Evolutionary conservation across 2,888 invertebrate species (phyloP).

Genomic region (Esperia sulphurella): DNA sequence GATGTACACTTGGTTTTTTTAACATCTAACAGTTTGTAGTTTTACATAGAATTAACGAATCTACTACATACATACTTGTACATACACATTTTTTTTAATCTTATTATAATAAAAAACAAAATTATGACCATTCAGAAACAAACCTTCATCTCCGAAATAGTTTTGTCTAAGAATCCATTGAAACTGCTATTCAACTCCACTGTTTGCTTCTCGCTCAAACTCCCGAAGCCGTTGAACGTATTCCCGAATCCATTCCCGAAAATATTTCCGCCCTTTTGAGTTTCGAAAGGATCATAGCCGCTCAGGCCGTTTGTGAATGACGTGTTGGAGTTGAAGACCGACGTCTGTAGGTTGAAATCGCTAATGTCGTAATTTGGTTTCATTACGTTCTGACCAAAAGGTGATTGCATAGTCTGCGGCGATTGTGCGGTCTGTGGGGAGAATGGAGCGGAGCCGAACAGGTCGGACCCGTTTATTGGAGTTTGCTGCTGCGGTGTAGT

Average conservation of each 20-base stretch:
- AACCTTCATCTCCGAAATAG: slow-evolving; percentile 93
- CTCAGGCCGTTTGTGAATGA: slow-evolving; percentile 66
- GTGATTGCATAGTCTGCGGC: slow-evolving; percentile 22
- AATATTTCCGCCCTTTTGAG: slow-evolving; percentile 81
- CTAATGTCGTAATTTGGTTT: slow-evolving; percentile 71
- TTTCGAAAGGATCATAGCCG: slow-evolving; percentile 90
- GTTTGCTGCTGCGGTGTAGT: slow-evolving; percentile 27
- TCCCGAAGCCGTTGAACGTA: slow-evolving; percentile 67
- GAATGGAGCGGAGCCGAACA: slow-evolving; percentile 91
- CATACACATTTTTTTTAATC: neutral
- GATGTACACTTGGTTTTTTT: too few relatives aligned
- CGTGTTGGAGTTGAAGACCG: slow-evolving; percentile 59
- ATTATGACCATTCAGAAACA: slow-evolving; percentile 17
- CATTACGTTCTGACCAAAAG: slow-evolving; percentile 30
- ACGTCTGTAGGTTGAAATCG: slow-evolving; percentile 67
- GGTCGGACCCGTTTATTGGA: slow-evolving; percentile 81
- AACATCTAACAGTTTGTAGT: too few relatives aligned
- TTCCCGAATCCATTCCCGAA: slow-evolving; percentile 62
- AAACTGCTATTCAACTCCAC: slow-evolving; percentile 80
- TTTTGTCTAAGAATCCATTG: slow-evolving; percentile 88
- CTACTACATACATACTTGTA: neutral
- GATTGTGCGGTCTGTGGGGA: slow-evolving; percentile 38
- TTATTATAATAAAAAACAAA: slow-evolving; percentile 1
- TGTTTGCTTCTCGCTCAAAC: slow-evolving; percentile 68
- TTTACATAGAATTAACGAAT: too few relatives aligned